Conservation (phyloP, 2,113 vertebrate species). For the Paradisaea rubra region DNA sequence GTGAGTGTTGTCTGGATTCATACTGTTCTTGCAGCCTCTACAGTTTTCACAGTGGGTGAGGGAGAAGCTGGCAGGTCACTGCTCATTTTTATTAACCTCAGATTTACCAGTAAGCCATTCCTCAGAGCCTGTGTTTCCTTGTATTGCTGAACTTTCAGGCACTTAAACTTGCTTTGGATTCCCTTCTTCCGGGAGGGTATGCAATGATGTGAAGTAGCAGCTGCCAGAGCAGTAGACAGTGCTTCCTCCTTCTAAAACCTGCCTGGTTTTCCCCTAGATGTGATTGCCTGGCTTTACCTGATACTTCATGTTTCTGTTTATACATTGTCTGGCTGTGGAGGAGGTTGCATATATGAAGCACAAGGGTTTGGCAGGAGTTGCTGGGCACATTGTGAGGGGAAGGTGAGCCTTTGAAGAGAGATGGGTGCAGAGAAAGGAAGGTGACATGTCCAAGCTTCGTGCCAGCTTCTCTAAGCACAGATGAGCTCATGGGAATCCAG, state of each 20-base stretch:
- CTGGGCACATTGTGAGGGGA: background rate
- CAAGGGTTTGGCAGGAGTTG: background rate
- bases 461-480: background rate
- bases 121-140: background rate
- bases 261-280: background rate
- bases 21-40: background rate
- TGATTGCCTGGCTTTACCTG: background rate
- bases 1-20: background rate
- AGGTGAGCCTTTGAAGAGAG: slow-evolving; percentile 6
- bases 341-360: background rate
- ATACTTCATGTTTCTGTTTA: background rate
- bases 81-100: background rate
- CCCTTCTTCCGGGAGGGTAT: background rate
- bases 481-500: background rate
- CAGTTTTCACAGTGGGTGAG: background rate
- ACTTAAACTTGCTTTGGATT: background rate
- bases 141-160: background rate
- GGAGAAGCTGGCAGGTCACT: background rate
- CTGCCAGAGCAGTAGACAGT: background rate
- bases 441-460: background rate
- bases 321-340: background rate
- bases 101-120: background rate
- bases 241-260: background rate
- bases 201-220: background rate
- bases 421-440: background rate